Conservation (phyloP, 2,113 vertebrate genomes). For the Neogale vison region DNA sequence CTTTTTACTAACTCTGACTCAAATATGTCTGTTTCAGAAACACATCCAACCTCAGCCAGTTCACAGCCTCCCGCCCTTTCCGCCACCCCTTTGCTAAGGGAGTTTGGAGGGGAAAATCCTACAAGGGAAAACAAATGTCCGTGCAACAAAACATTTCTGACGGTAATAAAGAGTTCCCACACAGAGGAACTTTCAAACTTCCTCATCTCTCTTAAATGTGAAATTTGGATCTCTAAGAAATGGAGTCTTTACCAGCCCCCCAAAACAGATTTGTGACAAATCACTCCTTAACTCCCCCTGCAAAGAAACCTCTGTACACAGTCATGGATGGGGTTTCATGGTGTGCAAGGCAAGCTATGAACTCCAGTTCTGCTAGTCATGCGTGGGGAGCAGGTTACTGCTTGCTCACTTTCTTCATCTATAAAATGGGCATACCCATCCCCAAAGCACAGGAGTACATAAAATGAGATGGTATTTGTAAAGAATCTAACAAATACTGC, state of each 20-base stretch:
- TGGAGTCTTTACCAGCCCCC: neutral
- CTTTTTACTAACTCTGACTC: conserved; percentile 6
- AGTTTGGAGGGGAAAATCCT: neutral
- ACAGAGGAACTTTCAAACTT: neutral
- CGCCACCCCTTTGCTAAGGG: neutral
- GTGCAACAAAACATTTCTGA: neutral
- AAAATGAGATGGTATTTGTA: neutral
- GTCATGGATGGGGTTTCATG: neutral
- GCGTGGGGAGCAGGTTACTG: neutral
- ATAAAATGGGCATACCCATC: neutral
- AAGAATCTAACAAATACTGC: neutral
- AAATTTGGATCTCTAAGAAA: neutral
- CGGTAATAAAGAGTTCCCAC: neutral
- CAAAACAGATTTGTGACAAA: neutral
- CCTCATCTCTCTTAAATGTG: neutral
- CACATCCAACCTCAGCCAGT: neutral
- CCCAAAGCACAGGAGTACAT: neutral
- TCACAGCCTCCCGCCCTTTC: neutral
- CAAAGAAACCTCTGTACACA: neutral
- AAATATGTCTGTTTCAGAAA: neutral
- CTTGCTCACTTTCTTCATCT: neutral
- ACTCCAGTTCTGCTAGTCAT: neutral
- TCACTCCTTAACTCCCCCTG: neutral
- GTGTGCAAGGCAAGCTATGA: neutral
- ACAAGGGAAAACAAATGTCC: neutral